Percentiles rank a stretch among this genome's conserved stretches.
Conservation (phyloP, 1,140 invertebrate species). For the Colletes gigas region DNA sequence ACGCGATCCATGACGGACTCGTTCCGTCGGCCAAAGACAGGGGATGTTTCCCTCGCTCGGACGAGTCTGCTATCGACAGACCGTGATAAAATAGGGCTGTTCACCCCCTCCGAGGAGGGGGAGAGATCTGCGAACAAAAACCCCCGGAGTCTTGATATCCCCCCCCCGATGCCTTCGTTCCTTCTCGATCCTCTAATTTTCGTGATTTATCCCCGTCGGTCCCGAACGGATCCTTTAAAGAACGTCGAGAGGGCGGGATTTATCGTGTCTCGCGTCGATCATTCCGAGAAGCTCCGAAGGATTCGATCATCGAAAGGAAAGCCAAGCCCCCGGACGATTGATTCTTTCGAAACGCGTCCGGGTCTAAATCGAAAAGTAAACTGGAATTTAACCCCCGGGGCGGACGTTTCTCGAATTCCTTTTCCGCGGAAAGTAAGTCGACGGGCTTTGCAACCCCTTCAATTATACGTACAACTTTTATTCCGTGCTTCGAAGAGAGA, state of each 20-base stretch:
- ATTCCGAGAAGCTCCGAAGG: neutral
- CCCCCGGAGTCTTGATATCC: neutral
- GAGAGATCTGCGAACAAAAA: slow-evolving; percentile 37
- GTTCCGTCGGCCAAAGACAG: slow-evolving; percentile 34
- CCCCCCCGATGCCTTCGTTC: neutral
- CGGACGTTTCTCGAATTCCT: neutral
- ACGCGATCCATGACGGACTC: slow-evolving; percentile 40
- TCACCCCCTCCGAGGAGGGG: neutral
- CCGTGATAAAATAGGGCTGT: slow-evolving; percentile 60
- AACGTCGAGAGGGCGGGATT: neutral
- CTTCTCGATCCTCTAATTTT: slow-evolving; percentile 38
- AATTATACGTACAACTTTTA: slow-evolving; percentile 10
- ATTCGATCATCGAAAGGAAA: neutral
- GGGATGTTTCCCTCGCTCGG: slow-evolving; percentile 44
- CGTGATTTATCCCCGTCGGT: slow-evolving; percentile 39
- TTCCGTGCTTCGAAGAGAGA: neutral
- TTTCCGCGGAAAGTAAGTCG: neutral
- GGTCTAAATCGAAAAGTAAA: no score
- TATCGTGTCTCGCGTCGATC: neutral
- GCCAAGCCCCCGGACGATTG: neutral
- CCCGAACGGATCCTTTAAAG: neutral
- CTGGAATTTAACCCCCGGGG: no score
- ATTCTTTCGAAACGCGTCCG: neutral
- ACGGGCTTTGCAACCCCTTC: no score
- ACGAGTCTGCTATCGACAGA: slow-evolving; percentile 61